Evolutionary conservation across 2,113 vertebrate genomes (phyloP).

Genomic region (Aegotheles bennettii): DNA sequence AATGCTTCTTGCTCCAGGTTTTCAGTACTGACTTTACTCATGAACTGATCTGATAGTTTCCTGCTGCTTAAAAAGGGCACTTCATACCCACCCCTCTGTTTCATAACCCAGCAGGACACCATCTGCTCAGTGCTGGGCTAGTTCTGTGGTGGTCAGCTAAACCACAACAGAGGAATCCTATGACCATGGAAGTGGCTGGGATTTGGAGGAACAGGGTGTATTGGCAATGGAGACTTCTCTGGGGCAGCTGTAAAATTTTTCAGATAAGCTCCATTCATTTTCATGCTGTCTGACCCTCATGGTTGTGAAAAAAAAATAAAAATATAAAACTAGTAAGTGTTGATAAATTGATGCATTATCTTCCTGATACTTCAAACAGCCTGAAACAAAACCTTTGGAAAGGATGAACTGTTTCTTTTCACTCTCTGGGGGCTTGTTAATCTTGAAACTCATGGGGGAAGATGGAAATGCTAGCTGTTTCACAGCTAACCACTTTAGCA

Average conservation of each 20-base stretch:
- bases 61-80: background rate
- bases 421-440: background rate
- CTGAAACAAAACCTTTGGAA: background rate
- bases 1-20: background rate
- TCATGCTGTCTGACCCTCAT: rapidly evolving
- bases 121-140: background rate
- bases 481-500: background rate
- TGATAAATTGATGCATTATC: background rate
- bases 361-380: background rate
- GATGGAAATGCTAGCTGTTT: background rate
- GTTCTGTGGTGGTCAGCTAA: background rate
- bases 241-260: background rate
- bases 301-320: background rate
- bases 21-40: background rate
- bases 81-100: background rate
- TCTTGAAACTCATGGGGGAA: background rate
- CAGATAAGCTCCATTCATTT: background rate
- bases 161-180: background rate
- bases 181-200: background rate
- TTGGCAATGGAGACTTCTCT: background rate
- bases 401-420: background rate
- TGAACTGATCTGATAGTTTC: background rate
- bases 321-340: background rate
- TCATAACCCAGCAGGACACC: background rate
- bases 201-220: background rate